A percentile compares a stretch with the other conserved stretches of the same genome.
Conservation (phyloP, 1,140 invertebrate genomes). For the Trichogramma pretiosum region DNA sequence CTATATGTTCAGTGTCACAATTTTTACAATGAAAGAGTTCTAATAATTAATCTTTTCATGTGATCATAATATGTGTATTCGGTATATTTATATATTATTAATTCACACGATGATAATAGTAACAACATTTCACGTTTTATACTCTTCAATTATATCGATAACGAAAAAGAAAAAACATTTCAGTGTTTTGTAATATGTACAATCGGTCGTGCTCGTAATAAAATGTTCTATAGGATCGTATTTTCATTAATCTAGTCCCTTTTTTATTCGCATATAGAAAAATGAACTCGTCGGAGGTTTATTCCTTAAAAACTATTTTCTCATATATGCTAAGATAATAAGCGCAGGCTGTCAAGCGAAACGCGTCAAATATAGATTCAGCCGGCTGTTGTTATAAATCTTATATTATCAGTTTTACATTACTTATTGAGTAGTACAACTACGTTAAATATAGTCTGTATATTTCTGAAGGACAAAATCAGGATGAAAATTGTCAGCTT, state of each 20-base stretch:
- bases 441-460: too few species aligned
- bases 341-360: background rate
- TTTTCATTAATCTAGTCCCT: conserved; percentile 3
- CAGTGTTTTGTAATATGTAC: too few species aligned
- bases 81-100: background rate
- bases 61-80: conserved; percentile 1
- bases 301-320: background rate
- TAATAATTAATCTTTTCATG: background rate
- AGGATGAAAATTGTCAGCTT: conserved; percentile 4
- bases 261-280: conserved; percentile 15
- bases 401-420: too few species aligned
- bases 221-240: conserved; percentile 9
- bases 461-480: conserved; percentile 5
- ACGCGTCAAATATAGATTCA: too few species aligned
- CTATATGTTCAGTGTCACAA: background rate
- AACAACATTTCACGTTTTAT: background rate
- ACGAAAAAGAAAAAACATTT: background rate
- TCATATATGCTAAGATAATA: background rate
- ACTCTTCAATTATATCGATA: background rate
- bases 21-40: conserved; percentile 5
- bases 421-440: too few species aligned
- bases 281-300: conserved; percentile 14
- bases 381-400: too few species aligned
- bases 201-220: conserved; percentile 13
- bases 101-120: background rate